Evolutionary conservation across 2,113 vertebrate genomes (phyloP), one percentile per base, ranked within the genome.

Genomic region (Nyctibius bracteatus): DNA sequence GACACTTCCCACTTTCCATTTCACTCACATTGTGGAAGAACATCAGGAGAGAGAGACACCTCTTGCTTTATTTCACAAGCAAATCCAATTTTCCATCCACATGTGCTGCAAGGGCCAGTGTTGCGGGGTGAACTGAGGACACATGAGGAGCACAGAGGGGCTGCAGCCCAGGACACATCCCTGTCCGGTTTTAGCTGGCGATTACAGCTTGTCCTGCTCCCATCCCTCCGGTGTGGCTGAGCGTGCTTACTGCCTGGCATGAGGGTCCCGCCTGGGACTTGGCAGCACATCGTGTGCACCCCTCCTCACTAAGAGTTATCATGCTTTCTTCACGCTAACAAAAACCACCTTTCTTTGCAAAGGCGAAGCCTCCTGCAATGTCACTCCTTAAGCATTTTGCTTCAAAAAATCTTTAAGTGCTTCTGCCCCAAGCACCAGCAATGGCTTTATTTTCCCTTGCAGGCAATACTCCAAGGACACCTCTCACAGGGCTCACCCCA

Each of bases 191-290:
- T 49, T 3, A 47, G 6, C 35, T 23, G 25, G 18, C 0, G 4
- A 28, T 30, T 22, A 1, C 0, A 1, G 30, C 33, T 70, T 30
- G 20, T 39, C 31, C 57, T 0, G 0, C 47, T 41, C 21, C 47
- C 0, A 0, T 24, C 21, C 46, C 11, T 62, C 20, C 61, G 2
- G 8, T 3, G 4, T 1, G 0, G 54, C 41, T 21, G 6, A 33
- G 33, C 21, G 8, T 39, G 19, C 15, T 39, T 6, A 7, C 71
- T 67, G 41, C 33, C 27, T 14, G 27, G 24, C 10, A 12, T 0
- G 0, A 46, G 72, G 6, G 4, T 47, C 39, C 25, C 2, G 6
- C 43, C 52, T 37, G 6, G 52, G 6, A 21, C 49, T 23, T 41
- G 49, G 31, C 0, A 0, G 17, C 12, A 12, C 35, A 46, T 30